These are phyloP conservation scores for Omphaloscelis lunosa DNA, from an alignment of 2,888 invertebrate genomes.

Conservation along the genomic window DNA sequence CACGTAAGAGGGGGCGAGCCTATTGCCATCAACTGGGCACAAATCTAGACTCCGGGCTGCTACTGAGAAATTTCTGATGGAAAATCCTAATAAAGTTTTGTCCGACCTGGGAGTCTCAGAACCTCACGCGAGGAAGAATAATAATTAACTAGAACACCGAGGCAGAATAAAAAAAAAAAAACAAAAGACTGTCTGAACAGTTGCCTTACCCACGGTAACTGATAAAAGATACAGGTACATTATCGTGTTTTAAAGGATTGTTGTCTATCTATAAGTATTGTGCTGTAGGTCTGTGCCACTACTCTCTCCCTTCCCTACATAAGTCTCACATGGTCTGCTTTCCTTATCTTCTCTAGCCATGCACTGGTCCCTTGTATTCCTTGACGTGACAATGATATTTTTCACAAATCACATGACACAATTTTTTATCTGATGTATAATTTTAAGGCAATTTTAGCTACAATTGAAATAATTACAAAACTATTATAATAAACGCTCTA, in stretches of 20 bases:
- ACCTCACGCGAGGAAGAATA: too few species aligned
- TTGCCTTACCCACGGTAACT: not conserved
- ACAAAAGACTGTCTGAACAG: too few species aligned
- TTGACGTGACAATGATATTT: not conserved
- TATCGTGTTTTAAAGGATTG: not conserved
- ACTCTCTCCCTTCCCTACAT: not conserved
- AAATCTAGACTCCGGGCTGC: too few species aligned
- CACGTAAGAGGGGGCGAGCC: not conserved
- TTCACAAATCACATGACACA: not conserved
- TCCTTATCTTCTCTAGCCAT: not conserved
- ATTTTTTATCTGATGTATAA: not conserved
- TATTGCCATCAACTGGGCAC: too few species aligned
- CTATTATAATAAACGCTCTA: not conserved
- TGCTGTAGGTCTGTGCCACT: not conserved
- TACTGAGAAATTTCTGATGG: too few species aligned
- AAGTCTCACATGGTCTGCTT: not conserved
- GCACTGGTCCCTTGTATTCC: not conserved
- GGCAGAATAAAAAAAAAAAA: not conserved
- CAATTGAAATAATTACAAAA: not conserved
- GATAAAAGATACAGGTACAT: not conserved
- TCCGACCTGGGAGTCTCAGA: too few species aligned
- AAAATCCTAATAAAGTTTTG: too few species aligned
- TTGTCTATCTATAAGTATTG: not conserved
- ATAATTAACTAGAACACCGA: not conserved
- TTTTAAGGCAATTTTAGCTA: not conserved